Evolutionary conservation across 2,113 vertebrate species (phyloP), one percentile per base, ranked within the genome.

Genomic region (Galbula dea): DNA sequence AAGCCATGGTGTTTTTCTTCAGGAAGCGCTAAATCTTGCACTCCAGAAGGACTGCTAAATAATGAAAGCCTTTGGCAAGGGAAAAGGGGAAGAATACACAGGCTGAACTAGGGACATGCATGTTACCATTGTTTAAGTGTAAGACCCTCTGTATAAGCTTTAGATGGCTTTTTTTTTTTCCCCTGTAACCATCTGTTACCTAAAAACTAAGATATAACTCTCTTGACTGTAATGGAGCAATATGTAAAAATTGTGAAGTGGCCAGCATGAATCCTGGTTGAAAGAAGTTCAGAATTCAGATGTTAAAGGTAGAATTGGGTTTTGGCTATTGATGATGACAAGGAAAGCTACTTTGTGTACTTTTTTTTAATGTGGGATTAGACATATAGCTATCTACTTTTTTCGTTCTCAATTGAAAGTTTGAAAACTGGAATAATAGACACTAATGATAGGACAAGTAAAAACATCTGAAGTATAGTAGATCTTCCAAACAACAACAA

Each of bases 21-120:
- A 54, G 63, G 45, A 94, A 94, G 73, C 88, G 85, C 58, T 92
- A 83, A 94, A 82, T 86, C 49, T 59, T 90, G 37, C 39, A 26
- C 51, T 95, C 22, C 52, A 65, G 57, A 84, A 74, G 54, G 59
- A 84, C 13, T 93, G 34, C 52, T 72, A 46, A 86, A 36, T 59
- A 73, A 63, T 65, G 30, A 59, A 81, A 37, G 19, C 19, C 23
- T 81, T 57, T 77, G 81, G 29, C 67, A 52, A 45, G 76, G 59
- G 20, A 84, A 57, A 39, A 75, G 65, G 73, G 18, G n/a, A 79
- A 48, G 72, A 55, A 49, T 49, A 41, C 43, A 54, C 21, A 21
- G 52, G n/a, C 79, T 81, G 66, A 86, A 54, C 48, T 30, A 34
- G 39, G 46, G 27, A 65, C 6, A 3, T 51, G 16, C 18, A 15